Evolutionary conservation across 1,140 invertebrate species (phyloP).

Genomic region (Zaprionus africanus): DNA sequence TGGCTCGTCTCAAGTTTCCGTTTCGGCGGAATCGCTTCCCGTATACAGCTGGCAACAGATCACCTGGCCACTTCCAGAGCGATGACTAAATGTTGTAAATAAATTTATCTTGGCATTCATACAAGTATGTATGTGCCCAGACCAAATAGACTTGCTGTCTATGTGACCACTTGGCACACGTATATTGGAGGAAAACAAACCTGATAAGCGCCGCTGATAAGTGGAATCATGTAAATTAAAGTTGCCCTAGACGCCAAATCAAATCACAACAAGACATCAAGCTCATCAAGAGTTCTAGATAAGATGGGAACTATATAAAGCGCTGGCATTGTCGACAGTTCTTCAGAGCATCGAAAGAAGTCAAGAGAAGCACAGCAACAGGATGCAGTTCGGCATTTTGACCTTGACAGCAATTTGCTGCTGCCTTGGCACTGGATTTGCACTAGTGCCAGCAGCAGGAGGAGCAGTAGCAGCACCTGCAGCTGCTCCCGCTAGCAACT

Average conservation of each 20-base stretch:
- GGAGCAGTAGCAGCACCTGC: conserved; percentile 9
- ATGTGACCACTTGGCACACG: not conserved
- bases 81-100: conserved; percentile 42
- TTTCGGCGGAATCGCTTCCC: conserved; percentile 4
- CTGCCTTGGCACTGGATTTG: conserved; percentile 30
- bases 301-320: conserved; percentile 32
- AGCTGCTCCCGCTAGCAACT: conserved; percentile 34
- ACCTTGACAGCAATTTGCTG: conserved; percentile 40
- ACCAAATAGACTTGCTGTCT: conserved; percentile 25
- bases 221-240: conserved; percentile 41
- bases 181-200: conserved; percentile 23
- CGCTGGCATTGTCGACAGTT: not conserved
- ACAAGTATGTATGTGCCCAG: not conserved
- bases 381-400: conserved; percentile 27
- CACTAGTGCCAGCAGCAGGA: not conserved
- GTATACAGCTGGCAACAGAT: conserved; percentile 13
- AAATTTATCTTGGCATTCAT: conserved; percentile 35
- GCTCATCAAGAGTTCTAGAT: conserved; percentile 10
- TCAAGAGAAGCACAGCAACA: not conserved
- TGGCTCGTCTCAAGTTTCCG: not conserved
- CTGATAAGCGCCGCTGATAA: conserved; percentile 36
- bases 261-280: conserved; percentile 21
- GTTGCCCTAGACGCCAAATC: conserved; percentile 32
- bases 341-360: not conserved
- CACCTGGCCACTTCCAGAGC: conserved; percentile 6